Evolutionary conservation across 2,888 invertebrate genomes (phyloP), one percentile per base, ranked within the genome.

Genomic region (Acanthopleura granulata): DNA sequence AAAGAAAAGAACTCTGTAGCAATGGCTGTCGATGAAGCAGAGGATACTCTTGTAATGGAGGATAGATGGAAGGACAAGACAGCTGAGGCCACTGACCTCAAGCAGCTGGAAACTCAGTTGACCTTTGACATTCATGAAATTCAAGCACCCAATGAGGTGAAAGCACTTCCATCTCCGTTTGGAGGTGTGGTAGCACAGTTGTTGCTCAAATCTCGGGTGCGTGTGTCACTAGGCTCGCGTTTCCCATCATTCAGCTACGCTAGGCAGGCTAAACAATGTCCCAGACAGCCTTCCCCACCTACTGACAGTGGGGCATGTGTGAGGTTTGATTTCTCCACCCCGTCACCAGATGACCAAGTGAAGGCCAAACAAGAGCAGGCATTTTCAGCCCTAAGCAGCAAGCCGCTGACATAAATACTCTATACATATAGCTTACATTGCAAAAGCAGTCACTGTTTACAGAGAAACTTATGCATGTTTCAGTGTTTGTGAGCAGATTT

Each of bases 301-400:
- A 1, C 62, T 6, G 1, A 51, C 29, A 51, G 49, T 51, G 69
- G 79, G 77, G 0, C 81, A 77, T 76, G 78, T 78, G 73, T 78
- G 73, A 79, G 86, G 69, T 94, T 94, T 90, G 90, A 92, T 78
- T 94, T 94, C 89, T 89, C 91, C 49, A 91, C 91, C 62, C 92
- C 92, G 1, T 94, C 94, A 0, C 94, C 94, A 15, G 93, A 94
- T 89, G 93, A 92, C 86, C 81, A 91, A 74, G 91, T 93, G 74
- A 90, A 84, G 79, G 71, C 77, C n/a, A 86, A 80, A 75, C 89
- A 89, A 77, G 85, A 81, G 57, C 82, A 76, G 49, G 89, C 88
- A 9, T 89, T 88, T 72, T 69, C 25, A 6, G 66, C 25, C 16
- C 22, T 22, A 29, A 66, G 66, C 29, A 66, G 66, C 18, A 22